Base-by-base conservation (phyloP, 1,140 invertebrate genomes). In the Micrasema longulum region DNA sequence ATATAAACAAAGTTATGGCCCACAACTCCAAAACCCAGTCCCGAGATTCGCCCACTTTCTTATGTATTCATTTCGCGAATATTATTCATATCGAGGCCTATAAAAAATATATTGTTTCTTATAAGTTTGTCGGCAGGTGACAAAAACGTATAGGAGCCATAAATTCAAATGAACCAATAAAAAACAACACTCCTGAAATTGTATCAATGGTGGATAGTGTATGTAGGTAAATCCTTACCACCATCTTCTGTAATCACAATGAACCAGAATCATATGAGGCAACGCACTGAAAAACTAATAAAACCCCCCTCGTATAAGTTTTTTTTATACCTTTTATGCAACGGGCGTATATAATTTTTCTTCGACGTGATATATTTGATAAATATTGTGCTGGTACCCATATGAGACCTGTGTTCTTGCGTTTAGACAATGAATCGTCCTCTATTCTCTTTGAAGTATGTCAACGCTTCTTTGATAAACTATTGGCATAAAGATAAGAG, bases 331-430 rank as follows among this genome's bases (percentile, higher is more conserved):
- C 69, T 75, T 72, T 73, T 76, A 76, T 76, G 74, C 74, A 73
- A 76, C 68, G 68, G 71, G 71, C 74, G 69, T 76, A 71, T 73
- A 73, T 76, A 71, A 76, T 76, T 76, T 72, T 76, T 76, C 74
- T 73, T 73, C 74, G 71, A 76, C 71, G 71, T 72, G 74, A 76
- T 76, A 76, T 71, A 68, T 63, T 73, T 73, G 66, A 67, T 26
- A 70, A 70, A 60, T 64, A 60, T 64, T 66, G 73, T 76, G 74
- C 71, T 52, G 74, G 74, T 71, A 71, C 74, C 74, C 66, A 20
- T 68, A 76, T 73, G 50, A 16, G 48, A 26, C 36, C 22, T 26
- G 63, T 31, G 45, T 5, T 64, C 60, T 64, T 35, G 60, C 18
- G 18, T 35, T 47, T 38, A 52, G 47, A 66, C 63, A 50, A 65